A percentile compares a stretch with the other conserved stretches of the same genome.
Conservation (phyloP, 2,888 invertebrate species). For the Calliopum simillimum region DNA sequence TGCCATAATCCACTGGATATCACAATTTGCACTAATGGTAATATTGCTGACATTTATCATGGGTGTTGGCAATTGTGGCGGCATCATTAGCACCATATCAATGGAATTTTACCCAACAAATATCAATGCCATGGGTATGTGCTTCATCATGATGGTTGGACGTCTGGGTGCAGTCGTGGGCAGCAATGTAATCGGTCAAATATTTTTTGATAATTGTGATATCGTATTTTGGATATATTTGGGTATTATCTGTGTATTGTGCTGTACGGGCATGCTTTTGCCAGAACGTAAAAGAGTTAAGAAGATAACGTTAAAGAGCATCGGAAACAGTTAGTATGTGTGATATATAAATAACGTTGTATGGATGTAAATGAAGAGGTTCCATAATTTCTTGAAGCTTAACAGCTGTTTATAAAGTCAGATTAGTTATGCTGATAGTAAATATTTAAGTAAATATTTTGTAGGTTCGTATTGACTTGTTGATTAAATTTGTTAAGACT, state of each 20-base stretch:
- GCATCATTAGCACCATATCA: slow-evolving; percentile 71
- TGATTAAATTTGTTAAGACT: too few relatives aligned
- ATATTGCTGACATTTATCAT: slow-evolving; percentile 71
- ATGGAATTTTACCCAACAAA: slow-evolving; percentile 74
- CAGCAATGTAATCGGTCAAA: slow-evolving; percentile 57
- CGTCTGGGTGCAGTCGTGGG: slow-evolving; percentile 63
- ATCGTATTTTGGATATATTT: slow-evolving; percentile 52
- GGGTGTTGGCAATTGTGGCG: slow-evolving; percentile 72
- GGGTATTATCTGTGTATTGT: slow-evolving; percentile 45
- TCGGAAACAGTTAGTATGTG: not conserved
- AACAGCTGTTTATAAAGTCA: too few relatives aligned
- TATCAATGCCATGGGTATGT: slow-evolving; percentile 66
- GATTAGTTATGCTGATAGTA: too few relatives aligned
- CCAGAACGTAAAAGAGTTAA: slow-evolving; percentile 49
- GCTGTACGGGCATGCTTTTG: slow-evolving; percentile 48
- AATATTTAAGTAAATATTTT: too few relatives aligned
- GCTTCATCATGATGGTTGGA: slow-evolving; percentile 64
- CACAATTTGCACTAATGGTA: slow-evolving; percentile 71
- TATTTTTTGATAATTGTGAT: slow-evolving; percentile 55
- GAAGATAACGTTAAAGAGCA: not conserved
- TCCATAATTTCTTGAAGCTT: too few relatives aligned
- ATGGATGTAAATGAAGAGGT: too few relatives aligned
- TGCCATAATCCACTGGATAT: slow-evolving; percentile 72
- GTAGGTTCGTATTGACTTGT: too few relatives aligned
- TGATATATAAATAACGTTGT: not conserved